Base-by-base conservation (phyloP, 2,888 invertebrate genomes). In the Papilio demoleus region DNA sequence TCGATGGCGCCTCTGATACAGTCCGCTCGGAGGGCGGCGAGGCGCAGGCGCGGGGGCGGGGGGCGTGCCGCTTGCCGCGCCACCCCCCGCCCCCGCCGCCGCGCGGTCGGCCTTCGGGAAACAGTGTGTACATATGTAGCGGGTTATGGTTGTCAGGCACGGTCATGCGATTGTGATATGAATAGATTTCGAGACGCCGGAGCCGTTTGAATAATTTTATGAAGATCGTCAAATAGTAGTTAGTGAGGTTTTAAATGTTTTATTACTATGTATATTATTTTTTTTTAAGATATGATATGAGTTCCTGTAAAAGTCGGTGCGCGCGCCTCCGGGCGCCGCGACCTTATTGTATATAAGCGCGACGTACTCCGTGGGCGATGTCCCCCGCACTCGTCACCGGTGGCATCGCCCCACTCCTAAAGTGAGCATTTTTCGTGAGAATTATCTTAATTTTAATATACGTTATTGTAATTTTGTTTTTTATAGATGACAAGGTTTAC, bases 201-300 rank as follows among this genome's bases (percentile, higher is more conserved):
- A 88, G 88, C 88, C 91, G 87, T 88, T 88, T 85, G 87, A 86
- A 84, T 91, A 88, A 82, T 86, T 85, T 85, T 88, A 87, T 85
- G 85, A 86, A 87, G 87, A 88, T 90, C 92, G 88, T 92, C 91
- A 88, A 89, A 88, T 88, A 88, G 87, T 91, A 92, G 91, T 90
- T 91, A 92, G 92, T 89, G 92, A 92, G 90, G 91, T 92, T 92
- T 90, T 87, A 91, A 92, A 92, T 89, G 88, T 90, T 92, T 92
- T 90, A 90, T 92, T 92, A 91, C 87, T 90, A 92, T 88, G n/a
- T 92, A 85, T 91, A 90, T 89, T 87, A 87, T 84, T 79, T 88
- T 92, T 90, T 86, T 88, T 91, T 90, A 93, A 89, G 91, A 90
- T 87, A 88, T 89, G 87, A 92, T 92, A 92, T 92, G 92, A 92